Evolutionary conservation across 2,797 vertebrate species (phyloP), one percentile per base, ranked within the genome.

Genomic region (Falco naumanni): DNA sequence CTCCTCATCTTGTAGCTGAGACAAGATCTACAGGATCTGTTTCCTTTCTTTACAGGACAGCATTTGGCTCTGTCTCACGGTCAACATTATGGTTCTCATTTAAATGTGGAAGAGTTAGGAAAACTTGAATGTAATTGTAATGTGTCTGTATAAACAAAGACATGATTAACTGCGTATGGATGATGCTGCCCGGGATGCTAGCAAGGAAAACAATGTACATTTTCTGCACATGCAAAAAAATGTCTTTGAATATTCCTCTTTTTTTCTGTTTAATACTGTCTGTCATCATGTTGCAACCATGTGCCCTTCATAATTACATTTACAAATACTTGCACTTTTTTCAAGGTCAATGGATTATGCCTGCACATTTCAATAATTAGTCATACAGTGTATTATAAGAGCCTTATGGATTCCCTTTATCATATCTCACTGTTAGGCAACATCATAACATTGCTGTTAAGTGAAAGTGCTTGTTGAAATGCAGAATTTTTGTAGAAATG

Each of bases 61-160:
- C 5, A 50, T 71, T 90, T 88, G 53, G 9, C 59, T 92, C 21
- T 91, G 60, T 89, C 48, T 41, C 81, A 63, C 11, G 29, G 74
- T 90, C 83, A 90, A 8, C 9, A 4, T 92, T 91, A 66, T 87
- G 81, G 41, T 85, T 93, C 56, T 84, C 11, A 92, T 93, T 95
- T 90, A 87, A 88, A 82, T 31, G n/a, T 77, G 70, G 39, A 77
- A 74, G 74, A 87, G n/a, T 90, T 95, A 86, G 54, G 50, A 94
- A 93, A 93, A 95, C 56, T 92, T 72, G 50, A 79, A 76, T 66
- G 29, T 56, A 87, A 68, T 89, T 84, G 70, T 69, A 86, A 18
- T 37, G 45, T 60, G 51, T 41, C 26, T 88, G 43, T 63, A 50
- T 84, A 96, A 95, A 94, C 61, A 84, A 63, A 86, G 70, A 48